Base-by-base conservation (phyloP, 2,797 vertebrate genomes). In the Gambelia wislizenii region DNA sequence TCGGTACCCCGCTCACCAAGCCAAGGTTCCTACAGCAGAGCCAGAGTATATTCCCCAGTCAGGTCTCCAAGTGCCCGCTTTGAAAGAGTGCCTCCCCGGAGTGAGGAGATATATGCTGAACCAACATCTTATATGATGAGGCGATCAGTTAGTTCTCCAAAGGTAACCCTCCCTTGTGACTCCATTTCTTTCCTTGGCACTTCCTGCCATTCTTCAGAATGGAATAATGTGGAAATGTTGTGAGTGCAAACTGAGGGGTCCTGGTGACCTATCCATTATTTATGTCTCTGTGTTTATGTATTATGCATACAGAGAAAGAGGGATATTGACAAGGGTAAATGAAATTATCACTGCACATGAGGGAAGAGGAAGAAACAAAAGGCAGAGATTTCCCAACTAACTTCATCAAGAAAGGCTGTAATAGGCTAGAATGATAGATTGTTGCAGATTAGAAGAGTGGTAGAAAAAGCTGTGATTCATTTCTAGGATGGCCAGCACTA, bases 1-100 rank as follows among this genome's bases (percentile, higher is more conserved):
- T 99, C 99, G 0, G 98, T 99, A 92, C 99, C 99, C 0, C 98
- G 98, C 9, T 98, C 98, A 0, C 98, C 98, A 72, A 98, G 97
- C 20, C 98, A 98, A 89, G 98, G 98, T 10, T 97, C 98, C 56
- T 99, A 98, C 86, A 93, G 95, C 5, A 97, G 95, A 0, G 93
- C 98, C 0, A 97, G 97, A 72, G 96, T 96, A 36, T 99, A 98
- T 89, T 99, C 98, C 0, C 98, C 98, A 0, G 98, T 97, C 75
- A 97, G 98, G 77, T 99, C 98, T 0, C 97, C 98, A 54, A 99
- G 98, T 2, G 84, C 97, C 67, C 97, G 97, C 52, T 98, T 98
- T 2, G 98, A 99, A 52, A 95, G 96, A 18, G 96, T 97, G 54
- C 96, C 97, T 0, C 95, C 97, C 0, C 97, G 97, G 64, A 98